These are phyloP conservation scores for Ivindomyrus marchei DNA, from an alignment of 2,113 vertebrate genomes.

Conservation along the genomic window DNA sequence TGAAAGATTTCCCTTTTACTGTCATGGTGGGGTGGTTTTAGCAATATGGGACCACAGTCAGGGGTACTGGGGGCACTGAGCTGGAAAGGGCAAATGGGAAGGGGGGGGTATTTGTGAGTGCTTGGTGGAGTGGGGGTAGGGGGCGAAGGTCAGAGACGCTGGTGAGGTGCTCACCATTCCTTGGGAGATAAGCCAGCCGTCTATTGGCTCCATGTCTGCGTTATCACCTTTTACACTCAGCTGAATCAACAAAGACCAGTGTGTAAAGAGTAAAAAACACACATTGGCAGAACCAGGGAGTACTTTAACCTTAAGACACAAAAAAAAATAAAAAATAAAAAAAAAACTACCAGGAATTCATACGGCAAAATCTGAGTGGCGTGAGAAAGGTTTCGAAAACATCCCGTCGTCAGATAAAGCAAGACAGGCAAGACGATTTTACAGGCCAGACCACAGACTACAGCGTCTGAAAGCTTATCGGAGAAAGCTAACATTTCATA, in stretches of 20 bases:
- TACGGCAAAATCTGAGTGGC: not conserved
- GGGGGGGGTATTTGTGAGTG: constrained; percentile 20
- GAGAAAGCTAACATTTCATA: not conserved
- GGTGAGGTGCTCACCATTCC: constrained; percentile 97
- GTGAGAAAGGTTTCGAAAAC: not conserved
- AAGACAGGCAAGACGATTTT: not conserved
- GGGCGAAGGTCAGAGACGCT: constrained; percentile 36
- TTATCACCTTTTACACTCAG: constrained; percentile 85
- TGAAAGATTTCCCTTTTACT: constrained; percentile 19
- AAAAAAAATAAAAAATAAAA: not conserved
- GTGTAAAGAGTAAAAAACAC: constrained; percentile 58
- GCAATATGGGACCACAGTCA: constrained; percentile 15
- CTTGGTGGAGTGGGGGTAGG: constrained; percentile 44
- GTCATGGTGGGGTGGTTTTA: constrained; percentile 9
- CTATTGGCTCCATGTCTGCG: constrained; percentile 94
- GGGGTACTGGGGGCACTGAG: constrained; percentile 19
- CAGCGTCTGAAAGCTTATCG: not conserved
- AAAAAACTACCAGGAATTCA: not conserved
- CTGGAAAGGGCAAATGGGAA: constrained; percentile 17
- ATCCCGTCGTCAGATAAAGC: not conserved
- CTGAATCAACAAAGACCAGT: constrained; percentile 77
- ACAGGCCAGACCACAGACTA: not conserved
- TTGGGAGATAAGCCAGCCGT: constrained; percentile 99
- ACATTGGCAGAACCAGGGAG: constrained; percentile 40
- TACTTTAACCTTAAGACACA: not conserved